Base-by-base conservation (phyloP, 2,797 vertebrate genomes). In the Cirrhinus molitorella region DNA sequence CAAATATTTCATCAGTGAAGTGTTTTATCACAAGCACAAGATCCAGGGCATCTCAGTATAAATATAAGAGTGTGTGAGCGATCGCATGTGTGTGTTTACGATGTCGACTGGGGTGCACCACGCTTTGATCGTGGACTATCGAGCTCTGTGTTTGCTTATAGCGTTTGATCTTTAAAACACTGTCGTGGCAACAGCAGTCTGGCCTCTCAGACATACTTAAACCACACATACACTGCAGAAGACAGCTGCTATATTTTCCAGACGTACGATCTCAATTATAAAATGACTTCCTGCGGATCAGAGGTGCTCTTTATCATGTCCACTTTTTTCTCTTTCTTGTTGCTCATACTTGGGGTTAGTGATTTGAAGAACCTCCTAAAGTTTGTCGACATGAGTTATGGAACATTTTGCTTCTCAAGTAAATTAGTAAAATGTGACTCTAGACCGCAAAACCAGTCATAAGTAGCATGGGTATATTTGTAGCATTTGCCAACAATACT, bases 121-220 rank as follows among this genome's bases (percentile, higher is more conserved):
- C 19, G 51, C 72, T 85, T 85, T 85, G 84, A 85, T 85, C 72
- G 66, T 71, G 45, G 31, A 61, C 77, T 80, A 57, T 74, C 19
- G 23, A 57, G 61, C 61, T 65, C 77, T 85, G 74, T 72, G 77
- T 80, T 80, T 66, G 59, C 77, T 65, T 74, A 55, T 51, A 25
- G 70, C 19, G 23, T 85, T 85, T 85, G 77, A 80, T 85, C 77
- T 85, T 85, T 85, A 73, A 79, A 84, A 84, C 73, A 71, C 40
- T 57, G 68, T 84, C 1, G 19, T 61, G 23, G 73, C 53, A 78
- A 63, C 75, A 79, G 67, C 47, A 4, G 34, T 47, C 73, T 76
- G 63, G 72, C 34, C 61, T 67, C 73, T 49, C 13, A 78, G 55
- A 70, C 19, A 21, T 67, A 77, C 73, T 53, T 71, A 71, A 74